Evolutionary conservation across 2,888 invertebrate species (phyloP).

Genomic region (Andrena dorsata): DNA sequence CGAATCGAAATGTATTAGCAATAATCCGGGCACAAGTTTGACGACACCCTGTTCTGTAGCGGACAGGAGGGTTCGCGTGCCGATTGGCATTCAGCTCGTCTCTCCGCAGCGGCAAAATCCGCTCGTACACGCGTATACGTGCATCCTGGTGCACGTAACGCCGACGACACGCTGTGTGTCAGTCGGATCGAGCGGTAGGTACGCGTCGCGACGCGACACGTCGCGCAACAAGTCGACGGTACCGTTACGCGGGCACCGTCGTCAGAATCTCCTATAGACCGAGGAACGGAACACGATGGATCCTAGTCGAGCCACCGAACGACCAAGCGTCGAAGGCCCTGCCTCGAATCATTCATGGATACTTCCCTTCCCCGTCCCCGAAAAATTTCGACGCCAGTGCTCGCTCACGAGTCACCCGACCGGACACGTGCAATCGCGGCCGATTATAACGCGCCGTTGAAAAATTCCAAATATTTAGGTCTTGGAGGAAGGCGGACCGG

Average conservation of each 20-base stretch:
- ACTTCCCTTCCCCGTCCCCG: not conserved
- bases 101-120: slow-evolving; percentile 27
- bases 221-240: slow-evolving; percentile 61
- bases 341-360: not conserved
- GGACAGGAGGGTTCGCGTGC: slow-evolving; percentile 43
- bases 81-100: slow-evolving; percentile 57
- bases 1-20: slow-evolving; percentile 38
- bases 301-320: slow-evolving; percentile 41
- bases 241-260: slow-evolving; percentile 76
- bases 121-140: slow-evolving; percentile 48
- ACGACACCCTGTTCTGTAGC: slow-evolving; percentile 9
- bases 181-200: slow-evolving; percentile 35
- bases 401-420: not conserved
- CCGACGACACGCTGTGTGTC: slow-evolving; percentile 30
- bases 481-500: slow-evolving; percentile 34
- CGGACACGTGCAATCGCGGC: slow-evolving; percentile 32
- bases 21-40: slow-evolving; percentile 17
- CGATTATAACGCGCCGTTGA: slow-evolving; percentile 29
- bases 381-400: not conserved
- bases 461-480: slow-evolving; percentile 55
- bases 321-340: not conserved
- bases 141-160: slow-evolving; percentile 56
- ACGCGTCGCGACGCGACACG: slow-evolving; percentile 60
- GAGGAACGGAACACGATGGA: slow-evolving; percentile 72
- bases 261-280: slow-evolving; percentile 76